Evolutionary conservation across 1,140 invertebrate species (phyloP).

Genomic region (Papilio machaon): DNA sequence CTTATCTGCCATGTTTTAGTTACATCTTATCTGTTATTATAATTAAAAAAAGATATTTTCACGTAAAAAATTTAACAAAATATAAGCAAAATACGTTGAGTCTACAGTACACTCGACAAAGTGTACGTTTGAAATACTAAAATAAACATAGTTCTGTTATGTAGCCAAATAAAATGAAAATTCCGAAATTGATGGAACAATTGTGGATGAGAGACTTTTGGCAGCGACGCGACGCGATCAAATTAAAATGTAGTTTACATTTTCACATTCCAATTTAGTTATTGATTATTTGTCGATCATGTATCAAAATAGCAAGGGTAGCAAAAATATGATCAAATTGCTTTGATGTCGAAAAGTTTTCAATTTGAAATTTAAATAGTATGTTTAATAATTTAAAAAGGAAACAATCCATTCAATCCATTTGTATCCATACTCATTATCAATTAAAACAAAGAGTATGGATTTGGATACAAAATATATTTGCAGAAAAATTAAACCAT

Average conservation of each 20-base stretch:
- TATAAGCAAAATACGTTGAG: neutral
- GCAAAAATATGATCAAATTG: neutral
- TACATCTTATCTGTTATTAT: neutral
- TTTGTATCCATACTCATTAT: no score
- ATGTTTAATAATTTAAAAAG: neutral
- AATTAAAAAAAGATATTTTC: neutral
- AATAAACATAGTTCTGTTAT: neutral
- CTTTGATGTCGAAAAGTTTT: neutral
- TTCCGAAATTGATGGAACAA: neutral
- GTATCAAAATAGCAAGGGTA: neutral
- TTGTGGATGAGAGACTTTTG: neutral
- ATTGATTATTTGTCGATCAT: neutral
- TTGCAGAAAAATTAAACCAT: no score
- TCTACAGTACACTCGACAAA: neutral
- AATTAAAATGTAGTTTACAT: neutral
- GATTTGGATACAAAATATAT: no score
- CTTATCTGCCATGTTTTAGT: no score
- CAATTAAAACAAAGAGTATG: neutral
- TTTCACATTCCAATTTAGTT: conserved; percentile 6
- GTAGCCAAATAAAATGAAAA: neutral
- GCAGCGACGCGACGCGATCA: neutral
- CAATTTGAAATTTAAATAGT: neutral
- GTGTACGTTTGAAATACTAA: neutral
- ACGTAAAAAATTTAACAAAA: neutral
- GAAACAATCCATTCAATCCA: no score